Base-by-base conservation (phyloP, 1,140 invertebrate genomes). In the Vanessa tameamea region DNA sequence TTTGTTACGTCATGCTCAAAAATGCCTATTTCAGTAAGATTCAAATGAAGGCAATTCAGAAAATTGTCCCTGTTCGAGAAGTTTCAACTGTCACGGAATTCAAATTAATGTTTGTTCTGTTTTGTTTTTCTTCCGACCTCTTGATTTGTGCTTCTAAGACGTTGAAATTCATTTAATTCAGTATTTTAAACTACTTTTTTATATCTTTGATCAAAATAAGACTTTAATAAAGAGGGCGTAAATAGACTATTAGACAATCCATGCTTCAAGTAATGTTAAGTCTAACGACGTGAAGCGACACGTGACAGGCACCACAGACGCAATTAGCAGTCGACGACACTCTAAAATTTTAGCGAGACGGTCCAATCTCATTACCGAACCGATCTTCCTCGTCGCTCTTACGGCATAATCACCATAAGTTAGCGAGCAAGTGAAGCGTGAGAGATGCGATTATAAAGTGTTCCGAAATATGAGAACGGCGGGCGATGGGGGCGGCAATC, bases 381-480 rank as follows among this genome's bases (percentile, higher is more conserved):
- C 89, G 89, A 92, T 92, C 89, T 90, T 89, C 87, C 89, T 87
- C 89, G 88, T 90, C 89, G 88, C 90, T 89, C 88, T 90, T 87
- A 90, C 86, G 87, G 86, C 87, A 82, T 91, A 92, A 92, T 92
- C 91, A 92, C 86, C 89, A 91, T 91, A 92, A 92, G 91, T 92
- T 92, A 91, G 89, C 81, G 78, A 87, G 84, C 86, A 84, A 91
- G 86, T 90, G 88, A 92, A 87, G 88, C 89, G 89, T 90, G 88
- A 87, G 85, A 90, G 87, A 90, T 89, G 86, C 87, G 91, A 92
- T 92, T 91, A 91, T 91, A 91, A 90, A 91, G 89, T 92, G 88
- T 91, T 89, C 89, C 89, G 86, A 91, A 92, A 92, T 92, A 91
- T 90, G 89, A 88, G 84, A 83, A 78, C 79, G 82, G 81, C 80